These are phyloP conservation scores for Mastomys natalensis DNA, from an alignment of 2,113 vertebrate species.

Conservation along the genomic window DNA sequence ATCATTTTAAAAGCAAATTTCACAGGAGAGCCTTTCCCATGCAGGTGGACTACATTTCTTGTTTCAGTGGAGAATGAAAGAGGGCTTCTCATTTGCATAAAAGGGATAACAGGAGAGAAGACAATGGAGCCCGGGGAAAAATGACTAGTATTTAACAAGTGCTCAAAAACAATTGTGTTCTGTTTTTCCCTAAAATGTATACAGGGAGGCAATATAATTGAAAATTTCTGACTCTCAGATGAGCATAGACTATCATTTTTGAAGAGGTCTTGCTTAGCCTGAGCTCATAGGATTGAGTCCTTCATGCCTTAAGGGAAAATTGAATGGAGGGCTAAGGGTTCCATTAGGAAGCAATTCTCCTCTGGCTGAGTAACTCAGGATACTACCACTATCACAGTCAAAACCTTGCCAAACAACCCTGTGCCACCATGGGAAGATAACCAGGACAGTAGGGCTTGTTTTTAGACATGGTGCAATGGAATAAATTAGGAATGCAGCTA, in stretches of 20 bases:
- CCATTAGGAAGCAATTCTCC: constrained; percentile 75
- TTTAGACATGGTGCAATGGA: not conserved
- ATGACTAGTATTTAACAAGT: constrained; percentile 59
- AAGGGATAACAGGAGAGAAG: constrained; percentile 68
- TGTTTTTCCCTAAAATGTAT: constrained; percentile 52
- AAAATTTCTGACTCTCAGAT: constrained; percentile 78
- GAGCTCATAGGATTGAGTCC: constrained; percentile 57
- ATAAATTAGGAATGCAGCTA: constrained; percentile 1
- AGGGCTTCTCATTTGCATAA: constrained; percentile 53
- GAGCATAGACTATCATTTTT: constrained; percentile 69
- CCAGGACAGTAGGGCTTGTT: not conserved
- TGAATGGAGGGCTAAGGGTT: constrained; percentile 63
- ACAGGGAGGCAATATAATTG: constrained; percentile 73
- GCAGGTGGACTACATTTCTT: constrained; percentile 50
- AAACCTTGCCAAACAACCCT: constrained; percentile 30
- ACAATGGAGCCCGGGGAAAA: constrained; percentile 59
- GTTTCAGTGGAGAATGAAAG: constrained; percentile 66
- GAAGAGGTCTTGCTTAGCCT: constrained; percentile 70
- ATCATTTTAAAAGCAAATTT: constrained; percentile 57
- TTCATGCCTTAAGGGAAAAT: constrained; percentile 68
- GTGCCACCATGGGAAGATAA: constrained; percentile 26
- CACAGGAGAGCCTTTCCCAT: not conserved
- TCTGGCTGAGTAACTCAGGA: constrained; percentile 73
- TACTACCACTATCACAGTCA: constrained; percentile 58
- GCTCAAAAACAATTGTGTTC: constrained; percentile 57